Conservation (phyloP, 92 coral and sea anemone species). For the Palythoa caribaeorum region DNA sequence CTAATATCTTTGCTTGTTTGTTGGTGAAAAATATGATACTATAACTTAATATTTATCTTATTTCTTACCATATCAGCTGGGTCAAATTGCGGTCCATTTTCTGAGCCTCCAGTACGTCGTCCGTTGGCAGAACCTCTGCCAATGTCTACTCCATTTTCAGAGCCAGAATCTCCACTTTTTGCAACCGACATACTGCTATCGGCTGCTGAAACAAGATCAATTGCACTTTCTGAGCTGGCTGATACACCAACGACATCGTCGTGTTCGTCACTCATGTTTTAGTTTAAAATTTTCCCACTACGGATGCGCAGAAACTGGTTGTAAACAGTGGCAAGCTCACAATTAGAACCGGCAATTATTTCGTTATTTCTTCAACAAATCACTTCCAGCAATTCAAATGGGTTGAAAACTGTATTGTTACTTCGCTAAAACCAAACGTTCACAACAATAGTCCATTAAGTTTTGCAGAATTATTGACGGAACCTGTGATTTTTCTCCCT, state of each 20-base stretch:
- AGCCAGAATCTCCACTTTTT: slow-evolving; percentile 74
- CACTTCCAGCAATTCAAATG: slow-evolving; percentile 27
- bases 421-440: background rate
- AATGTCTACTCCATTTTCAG: slow-evolving; percentile 83
- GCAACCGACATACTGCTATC: slow-evolving; percentile 71
- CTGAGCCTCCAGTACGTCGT: slow-evolving; percentile 65
- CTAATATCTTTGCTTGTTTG: background rate
- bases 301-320: background rate
- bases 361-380: background rate
- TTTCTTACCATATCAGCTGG: slow-evolving; percentile 80
- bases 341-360: slow-evolving; percentile 17
- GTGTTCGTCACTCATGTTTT: slow-evolving; percentile 71
- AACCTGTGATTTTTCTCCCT: background rate
- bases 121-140: slow-evolving; percentile 68
- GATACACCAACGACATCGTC: slow-evolving; percentile 71
- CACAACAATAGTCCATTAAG: background rate
- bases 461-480: slow-evolving; percentile 10
- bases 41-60: background rate
- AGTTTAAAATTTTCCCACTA: background rate
- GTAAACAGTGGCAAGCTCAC: slow-evolving; percentile 27
- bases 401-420: slow-evolving; percentile 1
- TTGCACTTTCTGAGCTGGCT: slow-evolving; percentile 64
- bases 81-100: slow-evolving; percentile 69
- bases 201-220: slow-evolving; percentile 58
- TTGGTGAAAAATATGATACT: background rate